phyloP scores from a whole-genome alignment of 2,113 vertebrate genomes.

The Campylorhamphus procurvoides region DNA sequence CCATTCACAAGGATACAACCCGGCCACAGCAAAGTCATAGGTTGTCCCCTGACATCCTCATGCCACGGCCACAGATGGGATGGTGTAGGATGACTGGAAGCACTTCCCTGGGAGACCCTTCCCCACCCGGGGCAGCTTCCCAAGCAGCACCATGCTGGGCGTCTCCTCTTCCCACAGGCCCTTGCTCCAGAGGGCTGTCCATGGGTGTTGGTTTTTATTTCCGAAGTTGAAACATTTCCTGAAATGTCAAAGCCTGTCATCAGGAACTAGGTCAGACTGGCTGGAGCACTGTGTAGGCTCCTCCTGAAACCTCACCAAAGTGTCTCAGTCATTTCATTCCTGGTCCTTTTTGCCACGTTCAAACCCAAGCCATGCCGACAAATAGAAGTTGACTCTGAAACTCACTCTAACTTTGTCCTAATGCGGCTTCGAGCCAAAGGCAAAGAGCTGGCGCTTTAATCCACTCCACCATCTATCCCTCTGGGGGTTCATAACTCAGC shows the following conservation, averaged over 20 bases:
- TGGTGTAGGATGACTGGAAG: not conserved
- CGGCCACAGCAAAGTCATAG: not conserved
- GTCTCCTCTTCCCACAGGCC: not conserved
- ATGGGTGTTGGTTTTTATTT: not conserved
- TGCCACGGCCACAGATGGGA: not conserved
- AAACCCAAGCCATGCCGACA: not conserved
- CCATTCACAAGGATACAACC: not conserved
- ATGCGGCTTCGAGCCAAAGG: conserved; percentile 17
- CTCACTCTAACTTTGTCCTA: conserved; percentile 14
- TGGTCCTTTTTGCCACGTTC: not conserved
- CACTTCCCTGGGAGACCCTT: not conserved
- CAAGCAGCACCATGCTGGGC: not conserved
- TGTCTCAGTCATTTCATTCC: not conserved
- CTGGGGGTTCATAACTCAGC: conserved; percentile 61
- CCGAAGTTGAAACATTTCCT: not conserved
- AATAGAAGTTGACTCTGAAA: conserved; percentile 5
- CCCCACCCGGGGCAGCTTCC: not conserved
- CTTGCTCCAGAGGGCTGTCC: not conserved
- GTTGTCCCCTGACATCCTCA: not conserved
- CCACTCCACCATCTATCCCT: conserved; percentile 40
- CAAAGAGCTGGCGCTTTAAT: conserved; percentile 32
- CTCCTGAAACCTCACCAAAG: not conserved
- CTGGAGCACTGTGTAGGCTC: not conserved
- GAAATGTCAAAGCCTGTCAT: conserved; percentile 19
- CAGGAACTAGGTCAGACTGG: not conserved